phyloP scores from a whole-genome alignment of 2,888 invertebrate species.

The Arctia plantaginis region DNA sequence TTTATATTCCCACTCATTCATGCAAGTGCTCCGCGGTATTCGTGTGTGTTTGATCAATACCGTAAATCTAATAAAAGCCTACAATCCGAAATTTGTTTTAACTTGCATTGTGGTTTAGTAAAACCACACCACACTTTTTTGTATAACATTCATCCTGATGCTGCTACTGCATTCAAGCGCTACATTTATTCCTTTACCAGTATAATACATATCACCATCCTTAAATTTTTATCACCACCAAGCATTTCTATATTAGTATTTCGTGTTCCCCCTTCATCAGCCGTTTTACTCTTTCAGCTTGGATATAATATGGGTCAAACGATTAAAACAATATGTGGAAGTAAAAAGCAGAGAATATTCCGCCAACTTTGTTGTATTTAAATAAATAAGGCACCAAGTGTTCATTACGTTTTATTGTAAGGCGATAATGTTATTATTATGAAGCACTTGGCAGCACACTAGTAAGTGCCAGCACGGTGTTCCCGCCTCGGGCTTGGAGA shows the following conservation, averaged over 20 bases:
- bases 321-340: not conserved
- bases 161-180: not conserved
- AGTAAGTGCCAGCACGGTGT: slow-evolving; percentile 26
- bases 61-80: too few species aligned
- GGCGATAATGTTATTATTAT: slow-evolving; percentile 31
- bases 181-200: too few species aligned
- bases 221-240: too few species aligned
- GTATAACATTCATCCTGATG: too few species aligned
- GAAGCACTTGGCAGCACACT: slow-evolving; percentile 38
- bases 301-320: not conserved
- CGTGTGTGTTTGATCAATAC: too few species aligned
- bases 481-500: slow-evolving; percentile 21
- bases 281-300: not conserved
- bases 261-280: not conserved
- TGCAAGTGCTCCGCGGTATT: too few species aligned
- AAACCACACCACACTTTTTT: too few species aligned
- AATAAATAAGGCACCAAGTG: slow-evolving; percentile 21
- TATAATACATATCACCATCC: too few species aligned
- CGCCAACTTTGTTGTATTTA: slow-evolving; percentile 11
- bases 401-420: slow-evolving; percentile 35
- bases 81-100: too few species aligned
- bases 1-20: too few species aligned
- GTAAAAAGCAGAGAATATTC: not conserved
- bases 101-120: too few species aligned
- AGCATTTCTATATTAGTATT: not conserved